Percentiles rank a stretch among this genome's conserved stretches.
phyloP scores from a whole-genome alignment of 2,797 vertebrate genomes.

The Platyrinchus mystaceus region DNA sequence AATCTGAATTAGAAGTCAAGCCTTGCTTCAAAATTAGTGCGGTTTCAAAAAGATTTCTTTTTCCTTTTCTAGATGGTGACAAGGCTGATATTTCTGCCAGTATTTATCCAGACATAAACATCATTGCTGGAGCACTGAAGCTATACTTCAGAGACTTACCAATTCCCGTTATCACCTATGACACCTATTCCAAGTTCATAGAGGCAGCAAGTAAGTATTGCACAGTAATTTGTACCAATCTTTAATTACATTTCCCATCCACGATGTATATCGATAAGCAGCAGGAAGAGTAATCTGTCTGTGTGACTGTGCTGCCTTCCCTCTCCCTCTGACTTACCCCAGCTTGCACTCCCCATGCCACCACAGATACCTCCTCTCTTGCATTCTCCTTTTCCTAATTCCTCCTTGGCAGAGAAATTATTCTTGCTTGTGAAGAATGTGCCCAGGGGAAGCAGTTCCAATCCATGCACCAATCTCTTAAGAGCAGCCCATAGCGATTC shows the following conservation, averaged over 20 bases:
- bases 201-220: constrained; percentile 83
- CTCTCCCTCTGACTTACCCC: not conserved
- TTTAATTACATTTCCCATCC: not conserved
- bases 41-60: constrained; percentile 30
- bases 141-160: constrained; percentile 85
- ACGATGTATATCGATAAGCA: not conserved
- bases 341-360: not conserved
- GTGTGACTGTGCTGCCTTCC: not conserved
- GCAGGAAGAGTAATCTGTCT: not conserved
- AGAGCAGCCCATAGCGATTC: not conserved
- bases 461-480: not conserved
- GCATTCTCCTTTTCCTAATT: not conserved
- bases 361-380: not conserved
- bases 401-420: not conserved
- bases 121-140: constrained; percentile 83
- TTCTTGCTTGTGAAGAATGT: not conserved
- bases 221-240: not conserved
- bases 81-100: constrained; percentile 93
- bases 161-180: constrained; percentile 83
- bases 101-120: constrained; percentile 84
- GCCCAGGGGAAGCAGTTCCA: not conserved
- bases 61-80: constrained; percentile 89
- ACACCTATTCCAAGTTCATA: constrained; percentile 85
- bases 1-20: constrained; percentile 21
- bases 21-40: not conserved